These are phyloP conservation scores for Cataglyphis cursor DNA, from an alignment of 2,888 invertebrate genomes.

Conservation along the genomic window DNA sequence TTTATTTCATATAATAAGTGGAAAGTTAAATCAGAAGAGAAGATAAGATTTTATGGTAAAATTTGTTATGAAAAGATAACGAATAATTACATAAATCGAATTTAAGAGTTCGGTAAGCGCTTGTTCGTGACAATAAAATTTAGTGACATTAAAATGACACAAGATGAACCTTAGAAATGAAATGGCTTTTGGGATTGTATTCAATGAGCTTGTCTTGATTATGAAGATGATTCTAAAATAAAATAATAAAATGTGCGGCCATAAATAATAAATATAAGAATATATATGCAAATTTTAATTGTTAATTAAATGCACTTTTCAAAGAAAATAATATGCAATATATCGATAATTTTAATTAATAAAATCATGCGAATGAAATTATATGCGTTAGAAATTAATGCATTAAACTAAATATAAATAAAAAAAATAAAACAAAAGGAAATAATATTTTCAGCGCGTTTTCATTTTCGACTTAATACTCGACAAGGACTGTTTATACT, in stretches of 20 bases:
- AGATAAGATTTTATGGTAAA: background rate
- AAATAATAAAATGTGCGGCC: background rate
- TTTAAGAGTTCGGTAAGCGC: background rate
- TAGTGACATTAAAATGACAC: background rate
- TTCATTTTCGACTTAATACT: background rate
- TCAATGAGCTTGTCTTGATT: background rate
- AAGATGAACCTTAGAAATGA: background rate
- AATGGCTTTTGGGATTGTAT: background rate
- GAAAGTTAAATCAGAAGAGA: too few relatives aligned
- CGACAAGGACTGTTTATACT: background rate
- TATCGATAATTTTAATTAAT: background rate
- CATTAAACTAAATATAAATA: slow-evolving; percentile 6
- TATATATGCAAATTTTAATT: slow-evolving; percentile 5
- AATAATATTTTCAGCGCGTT: background rate
- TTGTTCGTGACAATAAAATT: background rate
- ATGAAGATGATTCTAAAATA: background rate
- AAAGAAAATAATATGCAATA: background rate
- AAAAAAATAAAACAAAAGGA: background rate
- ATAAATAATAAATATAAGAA: background rate
- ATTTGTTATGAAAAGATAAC: background rate
- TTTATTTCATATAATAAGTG: background rate
- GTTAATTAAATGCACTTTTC: background rate
- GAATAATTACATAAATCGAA: background rate
- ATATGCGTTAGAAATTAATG: background rate
- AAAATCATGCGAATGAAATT: background rate